phyloP scores from a whole-genome alignment of 2,113 vertebrate genomes.

The Cichladusa arquata region DNA sequence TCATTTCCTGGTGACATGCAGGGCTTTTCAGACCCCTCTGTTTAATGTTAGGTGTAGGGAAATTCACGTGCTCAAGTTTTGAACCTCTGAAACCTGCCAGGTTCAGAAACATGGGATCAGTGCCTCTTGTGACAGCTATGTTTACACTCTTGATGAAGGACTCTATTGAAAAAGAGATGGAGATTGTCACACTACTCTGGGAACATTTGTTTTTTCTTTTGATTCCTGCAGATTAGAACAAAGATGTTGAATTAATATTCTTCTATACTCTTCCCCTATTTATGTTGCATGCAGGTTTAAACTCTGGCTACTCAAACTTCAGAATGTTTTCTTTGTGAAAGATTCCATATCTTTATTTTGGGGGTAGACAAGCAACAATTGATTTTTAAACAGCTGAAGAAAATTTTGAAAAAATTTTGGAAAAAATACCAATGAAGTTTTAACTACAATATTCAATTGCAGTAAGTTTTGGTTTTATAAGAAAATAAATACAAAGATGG shows the following conservation, averaged over 20 bases:
- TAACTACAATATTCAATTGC: not conserved
- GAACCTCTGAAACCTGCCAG: not conserved
- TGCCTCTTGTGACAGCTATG: not conserved
- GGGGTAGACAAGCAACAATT: not conserved
- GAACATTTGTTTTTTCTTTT: not conserved
- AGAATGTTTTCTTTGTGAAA: not conserved
- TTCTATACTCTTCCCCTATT: not conserved
- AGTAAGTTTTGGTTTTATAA: not conserved
- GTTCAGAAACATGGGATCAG: not conserved
- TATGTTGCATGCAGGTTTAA: not conserved
- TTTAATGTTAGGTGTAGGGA: not conserved
- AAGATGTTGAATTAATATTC: not conserved
- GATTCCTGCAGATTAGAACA: not conserved
- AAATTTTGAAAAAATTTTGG: not conserved
- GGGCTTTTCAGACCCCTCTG: not conserved
- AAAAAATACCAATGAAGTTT: not conserved
- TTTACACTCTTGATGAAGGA: not conserved
- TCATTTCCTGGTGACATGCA: not conserved
- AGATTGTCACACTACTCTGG: not conserved
- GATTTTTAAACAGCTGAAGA: not conserved
- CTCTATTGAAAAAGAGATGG: not conserved
- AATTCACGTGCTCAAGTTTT: not conserved
- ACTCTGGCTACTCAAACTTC: not conserved
- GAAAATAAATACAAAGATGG: not conserved
- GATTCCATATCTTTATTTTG: not conserved